Evolutionary conservation across 2,888 invertebrate species (phyloP).

Genomic region (Bhutanitis thaidina): DNA sequence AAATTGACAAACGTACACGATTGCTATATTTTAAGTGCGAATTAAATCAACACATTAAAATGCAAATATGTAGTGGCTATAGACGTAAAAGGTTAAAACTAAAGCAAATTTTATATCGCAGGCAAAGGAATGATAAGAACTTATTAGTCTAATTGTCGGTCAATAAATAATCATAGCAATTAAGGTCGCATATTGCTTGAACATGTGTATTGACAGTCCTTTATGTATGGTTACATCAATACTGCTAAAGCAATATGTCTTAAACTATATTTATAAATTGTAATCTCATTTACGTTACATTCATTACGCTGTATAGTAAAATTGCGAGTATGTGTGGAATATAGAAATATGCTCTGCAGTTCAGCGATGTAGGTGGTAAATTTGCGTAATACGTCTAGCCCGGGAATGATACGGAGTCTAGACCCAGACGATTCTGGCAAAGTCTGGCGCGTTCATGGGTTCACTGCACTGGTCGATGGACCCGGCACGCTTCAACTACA

Average conservation of each 20-base stretch:
- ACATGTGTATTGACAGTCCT: neutral
- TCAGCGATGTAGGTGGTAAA: constrained; percentile 10
- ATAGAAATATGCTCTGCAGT: neutral
- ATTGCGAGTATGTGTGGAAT: neutral
- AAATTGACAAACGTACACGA: neutral
- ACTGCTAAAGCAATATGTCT: neutral
- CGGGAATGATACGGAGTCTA: constrained; percentile 24
- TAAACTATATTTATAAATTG: neutral
- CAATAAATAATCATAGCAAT: neutral
- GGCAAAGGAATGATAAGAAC: neutral
- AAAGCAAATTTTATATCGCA: neutral
- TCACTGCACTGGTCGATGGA: constrained; percentile 27
- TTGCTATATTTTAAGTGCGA: neutral
- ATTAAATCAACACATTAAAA: constrained; percentile 7
- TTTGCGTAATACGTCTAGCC: constrained; percentile 22
- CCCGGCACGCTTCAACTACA: constrained; percentile 14
- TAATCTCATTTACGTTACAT: neutral
- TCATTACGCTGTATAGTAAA: neutral
- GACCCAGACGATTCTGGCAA: constrained; percentile 25
- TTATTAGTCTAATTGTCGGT: constrained; percentile 5
- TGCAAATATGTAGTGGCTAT: constrained; percentile 3
- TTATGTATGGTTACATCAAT: neutral
- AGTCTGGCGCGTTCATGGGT: constrained; percentile 24
- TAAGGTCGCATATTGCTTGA: constrained; percentile 7
- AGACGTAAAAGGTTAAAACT: constrained; percentile 1